Evolutionary conservation across 2,888 invertebrate genomes (phyloP), one percentile per base, ranked within the genome.

Genomic region (Agrenia bidenticulata): DNA sequence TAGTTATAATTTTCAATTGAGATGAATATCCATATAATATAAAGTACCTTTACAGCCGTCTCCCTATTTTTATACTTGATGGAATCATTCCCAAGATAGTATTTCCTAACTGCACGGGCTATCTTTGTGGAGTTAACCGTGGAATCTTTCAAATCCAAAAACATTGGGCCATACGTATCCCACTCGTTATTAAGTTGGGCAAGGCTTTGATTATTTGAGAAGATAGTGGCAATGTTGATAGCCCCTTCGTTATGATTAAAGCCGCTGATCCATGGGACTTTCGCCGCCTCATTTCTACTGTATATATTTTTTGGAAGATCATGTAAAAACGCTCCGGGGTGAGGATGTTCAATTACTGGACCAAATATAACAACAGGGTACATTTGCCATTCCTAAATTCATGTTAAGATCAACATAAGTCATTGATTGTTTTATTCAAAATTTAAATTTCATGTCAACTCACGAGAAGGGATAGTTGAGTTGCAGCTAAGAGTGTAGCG

Each of bases 201-300:
- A 4, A 67, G n/a, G 1, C 63, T 50, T 19, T 15, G 55, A 17
- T 68, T 70, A 26, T 61, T 56, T 0, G 66, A n/a, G n/a, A 75
- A 59, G 13, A 75, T 51, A 26, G 60, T 59, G 1, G 75, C 73
- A 32, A 75, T 66, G 53, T 74, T 74, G 15, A 73, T 56, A 0
- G 69, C 70, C 13, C 73, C 69, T 54, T 75, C 75, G 32, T 70
- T 67, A 7, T 67, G 54, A 60, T 75, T 75, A 27, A 69, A 61
- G 5, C 75, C 75, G 11, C 67, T 64, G 1, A 75, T 70, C 75
- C 75, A 75, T 1, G 75, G 75, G 2, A 74, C 70, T 27, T 61
- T 53, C 2, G 72, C 72, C 1, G 63, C 69, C 26, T 58, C 67
- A 2, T 67, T 64, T 50, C 66, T 61, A 27, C 56, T 60, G 50